Base-by-base conservation (phyloP, 2,113 vertebrate species). In the Thomomys bottae region DNA sequence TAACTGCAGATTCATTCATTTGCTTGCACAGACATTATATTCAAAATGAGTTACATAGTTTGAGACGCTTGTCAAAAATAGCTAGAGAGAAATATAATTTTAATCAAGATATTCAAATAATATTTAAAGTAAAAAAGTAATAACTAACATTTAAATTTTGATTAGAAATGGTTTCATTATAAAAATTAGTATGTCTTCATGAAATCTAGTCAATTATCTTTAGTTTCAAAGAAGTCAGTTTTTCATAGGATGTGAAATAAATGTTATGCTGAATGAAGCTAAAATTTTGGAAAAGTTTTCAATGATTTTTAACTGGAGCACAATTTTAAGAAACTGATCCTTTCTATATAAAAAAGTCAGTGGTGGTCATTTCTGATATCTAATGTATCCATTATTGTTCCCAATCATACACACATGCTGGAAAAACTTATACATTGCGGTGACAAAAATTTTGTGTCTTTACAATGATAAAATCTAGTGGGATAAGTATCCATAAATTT, bases 1-100 rank as follows among this genome's bases (percentile, higher is more conserved):
- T 38, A 10, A 18, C 38, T 70, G 78, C 6, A 82, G 28, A 80
- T 81, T 95, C 57, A 66, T 0, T 92, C 14, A 80, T 93, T 93
- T 92, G 4, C 24, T 90, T 91, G 57, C 15, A 15, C 71, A 9
- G 82, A 36, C 91, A 82, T 67, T 88, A 78, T 28, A 7, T 83
- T 89, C 54, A 93, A 85, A 94, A 89, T 79, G 23, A 91, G 28
- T 77, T 49, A 82, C 42, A 88, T 30, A 90, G 59, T 76, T n/a
- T 61, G 59, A 61, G 24, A 61, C 38, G 20, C 32, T 45, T 94
- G 26, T 70, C 54, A 84, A 94, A 54, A 94, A 92, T 67, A 59
- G 59, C 30, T 59, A 14, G 73, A 42, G 23, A 68, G 73, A 90
- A 93, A 80, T 90, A 76, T 28, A 64, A 7, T 80, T 72, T 80